Conservation (phyloP, 2,797 vertebrate species). For the Eleutherodactylus coqui region DNA sequence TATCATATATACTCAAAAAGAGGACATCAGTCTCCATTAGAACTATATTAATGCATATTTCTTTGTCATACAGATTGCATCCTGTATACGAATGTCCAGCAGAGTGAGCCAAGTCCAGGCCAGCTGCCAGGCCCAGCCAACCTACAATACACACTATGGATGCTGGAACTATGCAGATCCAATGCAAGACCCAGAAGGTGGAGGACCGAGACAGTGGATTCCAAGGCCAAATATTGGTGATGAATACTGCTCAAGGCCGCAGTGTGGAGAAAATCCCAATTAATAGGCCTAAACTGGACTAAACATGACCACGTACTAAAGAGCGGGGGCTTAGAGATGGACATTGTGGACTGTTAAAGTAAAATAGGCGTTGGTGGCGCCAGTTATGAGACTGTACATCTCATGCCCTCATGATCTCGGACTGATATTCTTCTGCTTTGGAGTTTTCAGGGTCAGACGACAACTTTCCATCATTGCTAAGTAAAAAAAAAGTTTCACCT, state of each 20-base stretch:
- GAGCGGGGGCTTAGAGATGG: neutral
- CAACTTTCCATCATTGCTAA: neutral
- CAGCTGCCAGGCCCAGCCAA: neutral
- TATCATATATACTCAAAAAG: too few species aligned
- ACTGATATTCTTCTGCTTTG: neutral
- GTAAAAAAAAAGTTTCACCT: neutral
- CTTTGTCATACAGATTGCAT: neutral
- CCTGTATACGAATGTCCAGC: neutral
- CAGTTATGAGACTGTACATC: neutral
- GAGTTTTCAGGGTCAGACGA: neutral
- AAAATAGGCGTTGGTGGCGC: too few species aligned
- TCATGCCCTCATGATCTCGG: too few species aligned
- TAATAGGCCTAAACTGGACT: neutral
- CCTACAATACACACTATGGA: conserved; percentile 31
- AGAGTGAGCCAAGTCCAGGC: neutral
- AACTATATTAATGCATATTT: neutral
- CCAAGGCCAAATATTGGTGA: neutral
- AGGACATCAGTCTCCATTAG: too few species aligned
- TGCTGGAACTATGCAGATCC: neutral
- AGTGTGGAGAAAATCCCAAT: neutral
- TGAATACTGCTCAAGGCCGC: neutral
- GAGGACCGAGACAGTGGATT: neutral
- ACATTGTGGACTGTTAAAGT: neutral
- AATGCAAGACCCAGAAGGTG: conserved; percentile 7
- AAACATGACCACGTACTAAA: too few species aligned